Evolutionary conservation across 2,113 vertebrate species (phyloP).

Genomic region (Trogon melanurus): DNA sequence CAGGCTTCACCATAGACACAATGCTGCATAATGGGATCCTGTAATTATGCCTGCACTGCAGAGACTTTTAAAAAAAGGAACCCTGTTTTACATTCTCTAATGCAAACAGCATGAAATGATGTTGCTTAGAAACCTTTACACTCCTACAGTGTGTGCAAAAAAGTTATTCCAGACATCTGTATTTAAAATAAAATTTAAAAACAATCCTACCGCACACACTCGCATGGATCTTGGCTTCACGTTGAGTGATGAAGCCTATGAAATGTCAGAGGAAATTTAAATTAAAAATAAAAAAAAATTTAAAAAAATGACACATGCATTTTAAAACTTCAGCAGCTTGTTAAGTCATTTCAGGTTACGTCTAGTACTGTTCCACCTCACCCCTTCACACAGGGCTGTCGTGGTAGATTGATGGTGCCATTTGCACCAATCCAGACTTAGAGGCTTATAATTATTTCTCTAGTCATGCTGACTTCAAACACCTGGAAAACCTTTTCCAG

Average conservation of each 20-base stretch:
- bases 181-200: slow-evolving; percentile 67
- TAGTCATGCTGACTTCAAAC: background rate
- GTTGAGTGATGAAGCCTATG: slow-evolving; percentile 49
- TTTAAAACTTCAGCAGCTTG: slow-evolving; percentile 46
- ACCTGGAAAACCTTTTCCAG: background rate
- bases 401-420: background rate
- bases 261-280: slow-evolving; percentile 68
- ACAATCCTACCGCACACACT: slow-evolving; percentile 63
- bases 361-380: slow-evolving; percentile 12
- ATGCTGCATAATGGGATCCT: slow-evolving; percentile 72
- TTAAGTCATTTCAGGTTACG: slow-evolving; percentile 64
- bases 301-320: background rate
- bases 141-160: slow-evolving; percentile 66
- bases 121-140: slow-evolving; percentile 76
- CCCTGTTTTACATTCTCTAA: slow-evolving; percentile 73
- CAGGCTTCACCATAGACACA: slow-evolving; percentile 57
- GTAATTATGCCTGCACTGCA: slow-evolving; percentile 73
- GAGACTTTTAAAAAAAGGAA: slow-evolving; percentile 62
- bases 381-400: background rate
- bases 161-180: slow-evolving; percentile 68
- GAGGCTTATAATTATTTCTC: background rate
- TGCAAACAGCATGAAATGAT: slow-evolving; percentile 72
- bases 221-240: slow-evolving; percentile 54
- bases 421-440: background rate
- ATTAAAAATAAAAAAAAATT: background rate